Base-by-base conservation (phyloP, 1,140 invertebrate species). In the Ceratosolen solmsi region DNA sequence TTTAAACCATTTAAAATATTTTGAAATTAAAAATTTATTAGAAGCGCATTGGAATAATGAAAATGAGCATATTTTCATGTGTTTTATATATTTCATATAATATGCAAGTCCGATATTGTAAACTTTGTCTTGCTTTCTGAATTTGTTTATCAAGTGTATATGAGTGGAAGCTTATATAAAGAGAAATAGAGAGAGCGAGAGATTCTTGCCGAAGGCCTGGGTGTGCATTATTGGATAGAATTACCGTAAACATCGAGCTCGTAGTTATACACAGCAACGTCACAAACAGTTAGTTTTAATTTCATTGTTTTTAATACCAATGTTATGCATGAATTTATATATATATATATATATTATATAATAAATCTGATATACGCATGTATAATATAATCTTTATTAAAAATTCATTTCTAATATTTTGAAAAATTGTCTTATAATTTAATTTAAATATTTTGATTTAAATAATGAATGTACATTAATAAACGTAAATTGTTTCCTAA, bases 181-280 rank as follows among this genome's bases (percentile, higher is more conserved):
- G 25, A 58, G 17, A 58, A 20, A 79, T 9, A n/a, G 38, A 49
- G 36, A 41, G 20, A 54, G 46, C n/a, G 72, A 70, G 36, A 46
- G 41, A 13, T 7, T 15, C 36, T 54, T 22, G 81, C 91, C 90
- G 82, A 86, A 87, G 89, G 91, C 89, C 84, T 91, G 85, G 87
- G 89, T 86, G 85, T 90, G 89, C 91, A 92, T 92, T 92, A 92
- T 90, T 88, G 90, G 89, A 86, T 92, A 86, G 90, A 89, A 88
- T 92, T 92, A 91, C 91, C 86, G 87, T 88, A 91, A 90, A 92
- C 88, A 90, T 84, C 86, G 86, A 81, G 76, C 68, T 58, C 27
- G 3, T 9, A 27, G 30, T 33, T 3, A 9, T 36, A 15, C 20
- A 8, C 15, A 2, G 15, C 20, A 68, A 11, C 15, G 13, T 46